Percentiles rank a stretch among this genome's conserved stretches.
Evolutionary conservation across 2,797 vertebrate species (phyloP).

Genomic region (Poeciliopsis presidionis): DNA sequence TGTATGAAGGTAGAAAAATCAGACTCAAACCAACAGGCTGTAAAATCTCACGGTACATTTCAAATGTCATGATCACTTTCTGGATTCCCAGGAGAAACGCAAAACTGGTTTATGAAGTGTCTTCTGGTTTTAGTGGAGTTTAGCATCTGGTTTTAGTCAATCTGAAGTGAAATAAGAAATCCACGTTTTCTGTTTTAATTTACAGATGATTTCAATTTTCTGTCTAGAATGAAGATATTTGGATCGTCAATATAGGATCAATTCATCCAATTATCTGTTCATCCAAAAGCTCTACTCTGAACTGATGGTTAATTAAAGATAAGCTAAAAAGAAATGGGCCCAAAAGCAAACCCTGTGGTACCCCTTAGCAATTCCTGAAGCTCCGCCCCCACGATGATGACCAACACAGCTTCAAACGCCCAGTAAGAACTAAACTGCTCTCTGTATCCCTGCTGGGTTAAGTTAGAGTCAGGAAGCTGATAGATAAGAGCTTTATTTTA

Average conservation of each 20-base stretch:
- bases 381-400: background rate
- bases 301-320: background rate
- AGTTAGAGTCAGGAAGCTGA: constrained; percentile 17
- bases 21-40: too few species aligned
- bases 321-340: background rate
- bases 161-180: background rate
- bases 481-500: constrained; percentile 61
- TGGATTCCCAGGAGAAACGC: background rate
- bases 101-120: background rate
- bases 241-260: too few species aligned
- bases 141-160: too few species aligned
- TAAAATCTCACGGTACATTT: too few species aligned
- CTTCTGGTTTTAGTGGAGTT: background rate
- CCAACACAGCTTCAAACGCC: background rate
- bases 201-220: too few species aligned
- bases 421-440: background rate
- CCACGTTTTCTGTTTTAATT: too few species aligned
- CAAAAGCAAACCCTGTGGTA: background rate
- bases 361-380: background rate
- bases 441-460: too few species aligned
- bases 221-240: background rate
- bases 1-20: background rate
- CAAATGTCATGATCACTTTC: background rate
- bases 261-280: too few species aligned
- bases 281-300: too few species aligned